A percentile compares a stretch with the other conserved stretches of the same genome.
Evolutionary conservation across 1,140 invertebrate genomes (phyloP).

Genomic region (Monomorium pharaonis): DNA sequence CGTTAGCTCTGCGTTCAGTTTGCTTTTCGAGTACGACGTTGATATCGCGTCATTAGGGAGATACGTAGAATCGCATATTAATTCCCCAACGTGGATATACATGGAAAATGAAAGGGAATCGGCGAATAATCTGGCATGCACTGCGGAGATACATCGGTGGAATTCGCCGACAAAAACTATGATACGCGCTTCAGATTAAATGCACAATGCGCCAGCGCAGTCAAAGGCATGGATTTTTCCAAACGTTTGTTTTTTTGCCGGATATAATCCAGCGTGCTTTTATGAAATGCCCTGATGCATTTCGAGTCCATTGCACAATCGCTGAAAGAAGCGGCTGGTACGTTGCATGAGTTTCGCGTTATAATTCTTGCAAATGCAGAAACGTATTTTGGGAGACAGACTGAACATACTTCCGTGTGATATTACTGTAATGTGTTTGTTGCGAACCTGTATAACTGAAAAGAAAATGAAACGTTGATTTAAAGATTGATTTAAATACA

Average conservation of each 20-base stretch:
- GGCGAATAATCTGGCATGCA: slow-evolving; percentile 40
- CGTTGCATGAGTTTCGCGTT: slow-evolving; percentile 37
- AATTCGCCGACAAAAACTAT: slow-evolving; percentile 53
- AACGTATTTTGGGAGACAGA: not conserved
- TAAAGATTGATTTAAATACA: not conserved
- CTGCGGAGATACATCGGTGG: not conserved
- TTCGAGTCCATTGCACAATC: slow-evolving; percentile 28
- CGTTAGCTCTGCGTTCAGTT: slow-evolving; percentile 24
- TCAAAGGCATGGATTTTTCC: slow-evolving; percentile 51
- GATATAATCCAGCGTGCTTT: slow-evolving; percentile 49
- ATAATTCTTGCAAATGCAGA: slow-evolving; percentile 34
- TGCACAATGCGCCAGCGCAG: slow-evolving; percentile 48
- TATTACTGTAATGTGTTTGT: not conserved
- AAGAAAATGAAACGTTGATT: not conserved
- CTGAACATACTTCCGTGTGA: not conserved
- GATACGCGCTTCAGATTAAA: slow-evolving; percentile 56
- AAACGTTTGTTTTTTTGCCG: slow-evolving; percentile 38
- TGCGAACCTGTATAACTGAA: not conserved
- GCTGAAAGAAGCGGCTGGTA: slow-evolving; percentile 1
- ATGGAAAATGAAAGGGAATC: slow-evolving; percentile 68
- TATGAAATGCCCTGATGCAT: slow-evolving; percentile 52
- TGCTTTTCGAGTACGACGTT: slow-evolving; percentile 42
- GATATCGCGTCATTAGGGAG: slow-evolving; percentile 49
- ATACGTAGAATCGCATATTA: slow-evolving; percentile 56
- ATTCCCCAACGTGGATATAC: slow-evolving; percentile 45